Percentiles rank a stretch among this genome's conserved stretches.
These are phyloP conservation scores for Gambusia holbrooki DNA, from an alignment of 2,113 vertebrate species.

Conservation along the genomic window DNA sequence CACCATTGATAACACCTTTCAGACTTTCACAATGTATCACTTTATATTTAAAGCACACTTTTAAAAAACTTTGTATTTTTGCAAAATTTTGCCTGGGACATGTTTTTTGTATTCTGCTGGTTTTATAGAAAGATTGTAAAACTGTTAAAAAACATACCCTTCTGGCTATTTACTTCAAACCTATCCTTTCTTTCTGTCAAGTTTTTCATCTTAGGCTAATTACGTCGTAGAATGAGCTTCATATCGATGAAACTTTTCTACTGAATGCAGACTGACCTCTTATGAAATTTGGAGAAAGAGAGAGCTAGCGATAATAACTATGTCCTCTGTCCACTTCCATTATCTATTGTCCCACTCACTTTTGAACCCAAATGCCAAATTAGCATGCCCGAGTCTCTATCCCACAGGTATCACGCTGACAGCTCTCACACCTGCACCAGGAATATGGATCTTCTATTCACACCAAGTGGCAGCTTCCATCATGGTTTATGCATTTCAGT, in stretches of 20 bases:
- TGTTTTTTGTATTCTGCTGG: not conserved
- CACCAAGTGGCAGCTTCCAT: constrained; percentile 38
- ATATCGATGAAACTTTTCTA: constrained; percentile 19
- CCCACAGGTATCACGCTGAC: constrained; percentile 45
- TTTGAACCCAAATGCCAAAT: constrained; percentile 76
- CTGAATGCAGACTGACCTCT: constrained; percentile 32
- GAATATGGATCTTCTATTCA: constrained; percentile 46
- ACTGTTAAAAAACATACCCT: too few relatives aligned
- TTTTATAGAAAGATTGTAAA: not conserved
- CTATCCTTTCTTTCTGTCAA: not conserved
- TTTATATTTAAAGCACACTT: too few relatives aligned
- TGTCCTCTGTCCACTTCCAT: constrained; percentile 65
- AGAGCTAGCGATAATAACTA: constrained; percentile 31
- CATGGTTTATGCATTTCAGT: constrained; percentile 62
- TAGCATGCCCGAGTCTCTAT: constrained; percentile 67
- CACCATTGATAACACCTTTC: too few relatives aligned
- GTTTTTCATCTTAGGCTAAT: constrained; percentile 11
- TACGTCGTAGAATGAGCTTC: constrained; percentile 5
- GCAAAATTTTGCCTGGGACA: too few relatives aligned
- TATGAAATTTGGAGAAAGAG: constrained; percentile 28
- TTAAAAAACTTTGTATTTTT: too few relatives aligned
- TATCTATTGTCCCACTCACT: constrained; percentile 67
- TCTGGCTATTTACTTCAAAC: not conserved
- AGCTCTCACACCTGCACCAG: constrained; percentile 38
- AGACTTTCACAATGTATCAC: too few relatives aligned